These are phyloP conservation scores for Fabriciana adippe DNA, from an alignment of 2,888 invertebrate genomes.

Conservation along the genomic window DNA sequence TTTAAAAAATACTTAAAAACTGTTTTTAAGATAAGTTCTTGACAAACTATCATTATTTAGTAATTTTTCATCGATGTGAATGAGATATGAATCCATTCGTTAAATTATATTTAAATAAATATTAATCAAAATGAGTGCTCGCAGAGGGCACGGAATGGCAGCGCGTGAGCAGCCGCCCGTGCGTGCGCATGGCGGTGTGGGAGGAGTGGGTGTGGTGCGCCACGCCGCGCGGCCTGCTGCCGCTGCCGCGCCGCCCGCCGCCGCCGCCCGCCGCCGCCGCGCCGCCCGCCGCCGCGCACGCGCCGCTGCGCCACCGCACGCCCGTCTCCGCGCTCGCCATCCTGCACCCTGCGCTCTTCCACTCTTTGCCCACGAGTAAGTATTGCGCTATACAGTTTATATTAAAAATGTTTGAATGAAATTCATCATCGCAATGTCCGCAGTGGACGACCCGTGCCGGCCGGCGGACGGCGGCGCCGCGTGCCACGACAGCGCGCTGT, in stretches of 20 bases:
- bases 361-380: constrained; percentile 42
- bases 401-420: neutral
- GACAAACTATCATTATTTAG: too few species aligned
- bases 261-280: constrained; percentile 41
- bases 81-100: too few species aligned
- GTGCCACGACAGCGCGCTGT: constrained; percentile 85
- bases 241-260: constrained; percentile 52
- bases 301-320: constrained; percentile 44
- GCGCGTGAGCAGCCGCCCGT: constrained; percentile 45
- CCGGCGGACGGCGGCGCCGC: constrained; percentile 49
- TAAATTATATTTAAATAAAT: too few species aligned
- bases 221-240: constrained; percentile 56
- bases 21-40: too few species aligned
- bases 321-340: constrained; percentile 48
- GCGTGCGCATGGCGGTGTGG: constrained; percentile 60
- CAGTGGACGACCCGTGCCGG: constrained; percentile 82
- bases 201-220: constrained; percentile 71
- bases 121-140: neutral
- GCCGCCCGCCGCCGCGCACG: constrained; percentile 48
- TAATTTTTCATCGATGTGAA: too few species aligned
- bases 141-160: constrained; percentile 33
- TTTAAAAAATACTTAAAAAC: too few species aligned
- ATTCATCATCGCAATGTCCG: neutral
- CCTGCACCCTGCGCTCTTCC: constrained; percentile 51
- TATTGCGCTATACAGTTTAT: neutral